A percentile compares a stretch with the other conserved stretches of the same genome.
phyloP scores from a whole-genome alignment of 2,888 invertebrate species.

The Laspeyria flexula region DNA sequence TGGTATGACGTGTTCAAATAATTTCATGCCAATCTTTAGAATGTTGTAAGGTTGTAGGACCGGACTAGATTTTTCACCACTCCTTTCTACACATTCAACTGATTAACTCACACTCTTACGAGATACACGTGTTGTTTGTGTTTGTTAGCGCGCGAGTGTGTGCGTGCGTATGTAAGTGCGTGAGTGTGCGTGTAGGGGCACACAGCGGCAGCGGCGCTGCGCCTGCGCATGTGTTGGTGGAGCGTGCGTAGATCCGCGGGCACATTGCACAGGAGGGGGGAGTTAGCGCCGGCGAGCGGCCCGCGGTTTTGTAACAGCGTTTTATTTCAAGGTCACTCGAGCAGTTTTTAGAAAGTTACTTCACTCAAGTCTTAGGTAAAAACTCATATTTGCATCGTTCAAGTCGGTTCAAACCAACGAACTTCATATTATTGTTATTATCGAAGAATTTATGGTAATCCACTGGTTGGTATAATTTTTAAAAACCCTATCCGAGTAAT shows the following conservation, averaged over 20 bases:
- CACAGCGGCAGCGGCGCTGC: constrained; percentile 54
- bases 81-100: constrained; percentile 69
- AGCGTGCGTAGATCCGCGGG: constrained; percentile 70
- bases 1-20: constrained; percentile 36
- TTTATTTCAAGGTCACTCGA: constrained; percentile 85
- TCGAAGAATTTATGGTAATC: constrained; percentile 25
- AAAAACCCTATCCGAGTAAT: too few species aligned
- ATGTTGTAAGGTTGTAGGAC: constrained; percentile 57
- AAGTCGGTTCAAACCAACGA: constrained; percentile 20
- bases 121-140: constrained; percentile 43
- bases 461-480: constrained; percentile 21
- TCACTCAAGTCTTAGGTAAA: constrained; percentile 72
- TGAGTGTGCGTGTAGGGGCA: constrained; percentile 48
- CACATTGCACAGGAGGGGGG: constrained; percentile 67
- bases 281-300: constrained; percentile 76
- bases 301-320: constrained; percentile 84
- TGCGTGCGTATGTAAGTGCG: constrained; percentile 52
- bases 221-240: constrained; percentile 59
- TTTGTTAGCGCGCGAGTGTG: constrained; percentile 50
- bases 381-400: constrained; percentile 57
- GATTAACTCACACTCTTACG: constrained; percentile 44
- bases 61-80: constrained; percentile 74
- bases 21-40: constrained; percentile 42
- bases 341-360: constrained; percentile 86
- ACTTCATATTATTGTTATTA: constrained; percentile 19